These are phyloP conservation scores for Coelinius sp. DNA, from an alignment of 2,888 invertebrate species.

Conservation along the genomic window DNA sequence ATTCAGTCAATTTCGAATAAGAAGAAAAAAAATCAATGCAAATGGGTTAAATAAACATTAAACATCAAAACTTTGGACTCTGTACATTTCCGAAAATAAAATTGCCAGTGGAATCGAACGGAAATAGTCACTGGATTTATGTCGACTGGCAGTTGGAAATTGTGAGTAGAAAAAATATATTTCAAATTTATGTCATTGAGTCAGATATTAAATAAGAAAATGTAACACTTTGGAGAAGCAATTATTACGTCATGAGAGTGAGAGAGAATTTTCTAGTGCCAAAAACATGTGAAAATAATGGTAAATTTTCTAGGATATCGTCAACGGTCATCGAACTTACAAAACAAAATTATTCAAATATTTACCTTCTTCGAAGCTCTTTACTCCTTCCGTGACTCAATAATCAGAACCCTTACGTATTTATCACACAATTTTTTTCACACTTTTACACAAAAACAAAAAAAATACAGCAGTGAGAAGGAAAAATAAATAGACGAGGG, in stretches of 20 bases:
- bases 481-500: slow-evolving; percentile 1
- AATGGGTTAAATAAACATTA: slow-evolving; percentile 4
- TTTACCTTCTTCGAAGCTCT: slow-evolving; percentile 14
- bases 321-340: slow-evolving; percentile 26
- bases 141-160: background rate
- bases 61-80: slow-evolving; percentile 1
- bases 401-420: background rate
- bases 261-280: slow-evolving; percentile 5
- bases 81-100: slow-evolving; percentile 38
- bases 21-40: background rate
- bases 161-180: background rate
- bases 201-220: background rate
- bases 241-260: slow-evolving; percentile 12
- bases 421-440: background rate
- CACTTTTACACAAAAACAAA: background rate
- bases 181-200: background rate
- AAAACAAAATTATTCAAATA: background rate
- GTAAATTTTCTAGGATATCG: background rate
- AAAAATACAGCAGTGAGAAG: background rate
- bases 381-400: background rate
- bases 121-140: slow-evolving; percentile 33
- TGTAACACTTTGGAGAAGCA: background rate
- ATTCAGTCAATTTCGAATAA: background rate
- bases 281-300: background rate
- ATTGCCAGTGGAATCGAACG: slow-evolving; percentile 36